Evolutionary conservation across 2,888 invertebrate genomes (phyloP).

Genomic region (Poecilus cupreus): DNA sequence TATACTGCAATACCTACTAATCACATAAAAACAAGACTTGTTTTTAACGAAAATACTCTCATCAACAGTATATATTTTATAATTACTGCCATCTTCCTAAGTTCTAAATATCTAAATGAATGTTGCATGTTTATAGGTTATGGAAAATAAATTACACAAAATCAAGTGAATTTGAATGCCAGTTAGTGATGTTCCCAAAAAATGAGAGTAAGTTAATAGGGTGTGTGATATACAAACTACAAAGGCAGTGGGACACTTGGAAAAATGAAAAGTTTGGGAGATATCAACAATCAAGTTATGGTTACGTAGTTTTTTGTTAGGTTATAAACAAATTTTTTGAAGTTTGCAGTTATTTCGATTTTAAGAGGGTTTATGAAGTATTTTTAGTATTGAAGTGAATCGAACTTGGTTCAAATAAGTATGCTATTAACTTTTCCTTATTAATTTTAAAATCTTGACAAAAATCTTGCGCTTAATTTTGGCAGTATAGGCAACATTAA

Average conservation of each 20-base stretch:
- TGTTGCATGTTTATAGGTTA: not conserved
- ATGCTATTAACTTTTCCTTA: not conserved
- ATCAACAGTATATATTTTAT: too few relatives aligned
- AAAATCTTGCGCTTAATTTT: not conserved
- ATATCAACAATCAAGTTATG: conserved; percentile 65
- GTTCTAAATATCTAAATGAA: too few relatives aligned
- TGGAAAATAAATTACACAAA: not conserved
- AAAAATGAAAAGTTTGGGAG: conserved; percentile 69
- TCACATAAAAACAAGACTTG: too few relatives aligned
- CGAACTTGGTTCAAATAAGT: too few relatives aligned
- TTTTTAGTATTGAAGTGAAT: not conserved
- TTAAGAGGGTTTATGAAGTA: not conserved
- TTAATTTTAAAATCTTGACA: not conserved
- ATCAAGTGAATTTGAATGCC: not conserved
- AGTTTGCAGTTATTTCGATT: not conserved
- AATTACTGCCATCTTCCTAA: not conserved
- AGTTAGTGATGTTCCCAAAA: not conserved
- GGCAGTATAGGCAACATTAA: not conserved
- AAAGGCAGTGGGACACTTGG: conserved; percentile 68
- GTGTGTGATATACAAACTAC: conserved; percentile 65
- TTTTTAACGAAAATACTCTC: too few relatives aligned
- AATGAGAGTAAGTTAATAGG: conserved; percentile 56
- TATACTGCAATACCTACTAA: too few relatives aligned
- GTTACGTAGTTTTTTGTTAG: not conserved
- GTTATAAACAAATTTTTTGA: not conserved